A percentile compares a stretch with the other conserved stretches of the same genome.
These are phyloP conservation scores for Himantopus leucocephalus DNA, from an alignment of 2,113 vertebrate genomes.

Conservation along the genomic window DNA sequence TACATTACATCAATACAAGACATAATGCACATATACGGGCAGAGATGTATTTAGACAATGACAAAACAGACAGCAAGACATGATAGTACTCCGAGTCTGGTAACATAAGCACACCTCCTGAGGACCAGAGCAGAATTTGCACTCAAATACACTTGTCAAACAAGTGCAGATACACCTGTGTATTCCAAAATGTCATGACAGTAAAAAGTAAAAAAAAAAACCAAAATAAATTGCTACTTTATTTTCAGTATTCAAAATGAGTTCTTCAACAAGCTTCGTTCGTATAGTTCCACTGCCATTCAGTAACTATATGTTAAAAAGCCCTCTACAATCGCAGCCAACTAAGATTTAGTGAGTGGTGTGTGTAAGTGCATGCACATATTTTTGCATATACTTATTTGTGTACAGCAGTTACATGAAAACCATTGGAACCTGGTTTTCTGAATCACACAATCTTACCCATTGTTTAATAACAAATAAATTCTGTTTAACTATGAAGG, in stretches of 20 bases:
- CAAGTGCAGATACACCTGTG: neutral
- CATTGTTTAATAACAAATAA: neutral
- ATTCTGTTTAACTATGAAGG: neutral
- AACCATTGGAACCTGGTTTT: neutral
- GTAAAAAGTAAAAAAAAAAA: constrained; percentile 7
- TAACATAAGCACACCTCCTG: constrained; percentile 5
- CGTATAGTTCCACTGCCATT: neutral
- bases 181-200: constrained; percentile 18
- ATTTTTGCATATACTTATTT: neutral
- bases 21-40: constrained; percentile 29
- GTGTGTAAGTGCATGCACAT: neutral
- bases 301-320: neutral
- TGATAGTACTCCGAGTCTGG: constrained; percentile 16
- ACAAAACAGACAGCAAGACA: constrained; percentile 54
- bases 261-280: neutral
- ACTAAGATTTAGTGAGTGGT: neutral
- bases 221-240: neutral
- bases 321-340: neutral
- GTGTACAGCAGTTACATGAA: neutral
- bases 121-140: constrained; percentile 19
- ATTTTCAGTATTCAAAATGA: neutral
- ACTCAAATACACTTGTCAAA: constrained; percentile 46
- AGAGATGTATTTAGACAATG: constrained; percentile 44
- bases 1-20: constrained; percentile 28
- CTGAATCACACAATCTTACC: neutral